A percentile compares a stretch with the other conserved stretches of the same genome.
phyloP scores from a whole-genome alignment of 1,140 invertebrate genomes.

The Linepithema humile region DNA sequence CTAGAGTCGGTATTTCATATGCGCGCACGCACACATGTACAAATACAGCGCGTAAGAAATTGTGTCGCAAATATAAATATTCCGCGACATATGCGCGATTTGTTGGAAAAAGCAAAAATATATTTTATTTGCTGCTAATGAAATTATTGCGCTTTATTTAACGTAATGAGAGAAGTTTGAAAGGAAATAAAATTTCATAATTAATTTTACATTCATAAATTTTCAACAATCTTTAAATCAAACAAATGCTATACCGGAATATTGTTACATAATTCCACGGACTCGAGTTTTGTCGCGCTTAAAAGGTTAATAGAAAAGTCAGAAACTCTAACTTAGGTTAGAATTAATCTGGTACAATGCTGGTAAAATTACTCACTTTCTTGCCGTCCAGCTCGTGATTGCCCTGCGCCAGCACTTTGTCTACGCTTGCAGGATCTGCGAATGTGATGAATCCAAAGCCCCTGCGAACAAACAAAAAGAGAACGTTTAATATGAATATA shows the following conservation, averaged over 20 bases:
- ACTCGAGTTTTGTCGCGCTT: background rate
- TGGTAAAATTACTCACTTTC: conserved; percentile 89
- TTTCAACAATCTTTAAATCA: no score
- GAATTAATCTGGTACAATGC: conserved; percentile 13
- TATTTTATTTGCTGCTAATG: no score
- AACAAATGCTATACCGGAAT: background rate
- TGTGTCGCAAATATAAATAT: no score
- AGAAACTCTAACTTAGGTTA: background rate
- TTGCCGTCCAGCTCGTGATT: conserved; percentile 97
- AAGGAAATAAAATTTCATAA: no score
- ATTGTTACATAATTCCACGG: background rate
- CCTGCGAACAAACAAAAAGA: conserved; percentile 89
- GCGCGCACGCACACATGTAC: no score
- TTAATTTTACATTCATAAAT: no score
- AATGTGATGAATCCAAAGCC: conserved; percentile 99
- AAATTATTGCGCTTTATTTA: no score
- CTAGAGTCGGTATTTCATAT: no score
- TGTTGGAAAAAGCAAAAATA: no score
- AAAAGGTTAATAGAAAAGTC: background rate
- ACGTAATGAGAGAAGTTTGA: no score
- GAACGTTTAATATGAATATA: conserved; percentile 20
- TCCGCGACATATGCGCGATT: no score
- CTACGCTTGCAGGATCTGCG: conserved; percentile 96
- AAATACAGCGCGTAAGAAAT: no score
- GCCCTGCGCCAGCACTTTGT: conserved; percentile 97